These are phyloP conservation scores for Lagenorhynchus albirostris DNA, from an alignment of 2,113 vertebrate species.

Conservation along the genomic window DNA sequence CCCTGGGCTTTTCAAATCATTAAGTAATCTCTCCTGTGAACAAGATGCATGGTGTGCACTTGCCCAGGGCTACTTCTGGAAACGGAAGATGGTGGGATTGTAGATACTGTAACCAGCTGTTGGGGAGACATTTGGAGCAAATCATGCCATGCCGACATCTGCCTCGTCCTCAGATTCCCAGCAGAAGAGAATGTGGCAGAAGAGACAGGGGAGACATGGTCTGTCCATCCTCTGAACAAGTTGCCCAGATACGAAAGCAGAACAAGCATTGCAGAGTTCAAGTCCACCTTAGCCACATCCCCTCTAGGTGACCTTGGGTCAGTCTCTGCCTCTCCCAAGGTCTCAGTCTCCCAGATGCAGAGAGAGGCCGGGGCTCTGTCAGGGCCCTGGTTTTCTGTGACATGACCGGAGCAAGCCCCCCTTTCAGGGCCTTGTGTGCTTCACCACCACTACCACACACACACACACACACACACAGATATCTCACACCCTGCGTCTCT, in stretches of 20 bases:
- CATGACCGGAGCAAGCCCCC: neutral
- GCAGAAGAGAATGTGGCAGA: neutral
- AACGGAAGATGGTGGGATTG: neutral
- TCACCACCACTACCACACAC: too few species aligned
- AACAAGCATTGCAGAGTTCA: neutral
- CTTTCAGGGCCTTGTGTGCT: neutral
- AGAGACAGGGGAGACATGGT: neutral
- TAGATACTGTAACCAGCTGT: neutral
- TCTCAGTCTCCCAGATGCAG: neutral
- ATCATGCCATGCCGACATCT: neutral
- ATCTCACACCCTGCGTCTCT: neutral
- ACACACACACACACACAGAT: neutral
- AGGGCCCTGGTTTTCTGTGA: neutral
- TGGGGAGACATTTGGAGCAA: neutral
- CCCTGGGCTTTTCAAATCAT: neutral
- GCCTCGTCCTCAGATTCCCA: neutral
- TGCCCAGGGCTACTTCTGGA: neutral
- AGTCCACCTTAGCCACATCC: neutral
- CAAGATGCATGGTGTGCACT: neutral
- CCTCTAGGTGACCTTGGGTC: neutral
- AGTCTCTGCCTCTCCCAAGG: neutral
- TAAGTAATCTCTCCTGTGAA: neutral
- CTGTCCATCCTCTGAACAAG: neutral
- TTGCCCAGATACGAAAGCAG: neutral
- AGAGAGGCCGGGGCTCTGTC: neutral